Conservation (phyloP, 1,140 invertebrate species). For the Chionoecetes opilio region DNA sequence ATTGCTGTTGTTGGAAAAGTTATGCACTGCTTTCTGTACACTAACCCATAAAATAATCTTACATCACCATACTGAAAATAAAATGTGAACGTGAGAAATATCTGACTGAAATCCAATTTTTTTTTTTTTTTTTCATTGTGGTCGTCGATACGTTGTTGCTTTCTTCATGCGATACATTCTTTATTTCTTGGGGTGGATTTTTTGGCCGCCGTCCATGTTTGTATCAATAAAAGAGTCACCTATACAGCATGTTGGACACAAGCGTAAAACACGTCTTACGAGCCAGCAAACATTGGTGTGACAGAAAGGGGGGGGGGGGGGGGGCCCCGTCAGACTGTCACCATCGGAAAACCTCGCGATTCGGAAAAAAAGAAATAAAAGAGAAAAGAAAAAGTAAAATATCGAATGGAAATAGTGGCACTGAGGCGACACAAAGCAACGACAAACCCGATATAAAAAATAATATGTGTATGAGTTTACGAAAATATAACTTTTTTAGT, state of each 20-base stretch:
- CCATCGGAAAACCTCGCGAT: neutral
- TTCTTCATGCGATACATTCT: neutral
- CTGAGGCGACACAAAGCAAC: neutral
- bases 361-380: neutral
- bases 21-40: no score
- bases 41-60: no score
- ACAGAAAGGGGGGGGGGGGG: no score
- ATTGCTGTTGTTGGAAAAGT: no score
- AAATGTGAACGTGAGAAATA: no score
- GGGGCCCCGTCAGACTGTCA: no score
- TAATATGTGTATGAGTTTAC: neutral
- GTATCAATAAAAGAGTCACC: constrained; percentile 15
- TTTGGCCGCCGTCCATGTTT: no score
- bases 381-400: neutral
- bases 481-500: neutral
- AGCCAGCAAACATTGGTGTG: neutral
- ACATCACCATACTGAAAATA: no score
- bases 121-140: neutral
- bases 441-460: neutral
- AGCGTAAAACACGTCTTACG: neutral
- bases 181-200: no score
- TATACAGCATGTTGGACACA: neutral
- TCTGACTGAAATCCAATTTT: no score
- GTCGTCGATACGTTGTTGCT: neutral
- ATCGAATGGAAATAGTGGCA: neutral